Percentiles rank a stretch among this genome's conserved stretches.
phyloP scores from a whole-genome alignment of 2,888 invertebrate genomes.

The Pyrrhia umbra region DNA sequence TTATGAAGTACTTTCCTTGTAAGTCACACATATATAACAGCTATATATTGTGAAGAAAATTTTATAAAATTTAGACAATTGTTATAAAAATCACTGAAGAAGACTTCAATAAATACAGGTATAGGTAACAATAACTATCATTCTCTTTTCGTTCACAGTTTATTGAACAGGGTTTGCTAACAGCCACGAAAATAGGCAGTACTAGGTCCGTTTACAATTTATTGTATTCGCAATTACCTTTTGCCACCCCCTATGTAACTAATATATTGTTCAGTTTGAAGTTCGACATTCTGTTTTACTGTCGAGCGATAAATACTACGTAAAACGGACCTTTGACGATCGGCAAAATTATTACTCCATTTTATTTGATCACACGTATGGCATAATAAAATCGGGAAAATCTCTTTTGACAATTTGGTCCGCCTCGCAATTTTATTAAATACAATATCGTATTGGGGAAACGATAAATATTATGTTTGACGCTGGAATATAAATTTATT shows the following conservation, averaged over 20 bases:
- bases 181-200: conserved; percentile 18
- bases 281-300: conserved; percentile 49
- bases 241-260: conserved; percentile 17
- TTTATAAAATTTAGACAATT: too few species aligned
- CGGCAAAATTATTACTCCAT: conserved; percentile 51
- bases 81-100: background rate
- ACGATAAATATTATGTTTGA: conserved; percentile 5
- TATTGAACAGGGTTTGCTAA: conserved; percentile 2
- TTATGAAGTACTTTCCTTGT: too few species aligned
- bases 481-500: background rate
- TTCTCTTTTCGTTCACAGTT: conserved; percentile 13
- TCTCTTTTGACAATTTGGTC: conserved; percentile 25
- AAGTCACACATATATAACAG: too few species aligned
- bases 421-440: conserved; percentile 18
- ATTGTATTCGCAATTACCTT: conserved; percentile 40
- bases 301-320: conserved; percentile 51
- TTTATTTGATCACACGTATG: conserved; percentile 52
- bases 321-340: conserved; percentile 49
- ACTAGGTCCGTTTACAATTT: conserved; percentile 4
- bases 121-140: background rate
- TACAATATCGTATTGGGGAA: background rate
- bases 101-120: background rate
- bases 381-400: conserved; percentile 43
- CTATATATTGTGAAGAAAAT: too few species aligned
- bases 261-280: conserved; percentile 34